These are phyloP conservation scores for Cacoxenus indagator DNA, from an alignment of 2,888 invertebrate genomes.

Conservation along the genomic window DNA sequence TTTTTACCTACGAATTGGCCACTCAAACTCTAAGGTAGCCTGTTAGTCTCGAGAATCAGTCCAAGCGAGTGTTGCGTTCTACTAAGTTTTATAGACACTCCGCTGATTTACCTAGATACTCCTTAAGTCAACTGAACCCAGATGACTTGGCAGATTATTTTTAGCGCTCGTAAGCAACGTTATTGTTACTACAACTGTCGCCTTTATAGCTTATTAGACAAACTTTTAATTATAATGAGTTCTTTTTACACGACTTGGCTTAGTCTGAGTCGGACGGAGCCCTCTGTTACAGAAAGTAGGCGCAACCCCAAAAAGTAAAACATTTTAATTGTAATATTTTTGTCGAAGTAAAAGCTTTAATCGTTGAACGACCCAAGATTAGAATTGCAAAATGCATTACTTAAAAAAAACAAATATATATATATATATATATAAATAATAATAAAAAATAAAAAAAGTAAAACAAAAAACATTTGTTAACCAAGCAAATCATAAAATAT, in stretches of 20 bases:
- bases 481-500: background rate
- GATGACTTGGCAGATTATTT: background rate
- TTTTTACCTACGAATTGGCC: no score
- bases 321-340: conserved; percentile 32
- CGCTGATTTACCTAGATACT: no score
- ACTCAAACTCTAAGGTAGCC: background rate
- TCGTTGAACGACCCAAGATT: conserved; percentile 62
- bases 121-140: background rate
- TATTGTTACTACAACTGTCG: conserved; percentile 16
- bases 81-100: background rate
- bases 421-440: background rate
- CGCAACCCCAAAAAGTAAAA: background rate
- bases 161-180: background rate
- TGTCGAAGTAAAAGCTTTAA: conserved; percentile 57
- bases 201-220: background rate
- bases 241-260: no score
- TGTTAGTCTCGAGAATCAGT: no score
- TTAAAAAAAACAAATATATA: conserved; percentile 12
- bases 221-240: background rate
- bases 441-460: background rate
- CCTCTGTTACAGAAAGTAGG: no score
- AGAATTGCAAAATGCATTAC: conserved; percentile 26
- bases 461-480: background rate
- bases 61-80: background rate
- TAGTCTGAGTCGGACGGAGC: no score